Evolutionary conservation across 2,113 vertebrate genomes (phyloP).

Genomic region (Salvelinus sp.): DNA sequence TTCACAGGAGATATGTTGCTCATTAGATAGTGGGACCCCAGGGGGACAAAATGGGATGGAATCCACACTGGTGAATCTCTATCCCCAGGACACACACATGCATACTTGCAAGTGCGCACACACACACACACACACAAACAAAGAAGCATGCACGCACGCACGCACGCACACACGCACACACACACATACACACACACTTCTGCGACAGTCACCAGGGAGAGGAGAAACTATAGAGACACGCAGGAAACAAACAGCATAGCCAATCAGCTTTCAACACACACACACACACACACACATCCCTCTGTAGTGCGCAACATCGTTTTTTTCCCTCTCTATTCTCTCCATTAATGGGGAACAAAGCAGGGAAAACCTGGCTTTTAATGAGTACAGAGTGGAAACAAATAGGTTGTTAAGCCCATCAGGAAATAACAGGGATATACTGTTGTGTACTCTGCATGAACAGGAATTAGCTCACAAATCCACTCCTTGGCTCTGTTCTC

Average conservation of each 20-base stretch:
- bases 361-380: constrained; percentile 17
- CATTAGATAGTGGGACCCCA: constrained; percentile 40
- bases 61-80: constrained; percentile 8
- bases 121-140: neutral
- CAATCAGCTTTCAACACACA: constrained; percentile 21
- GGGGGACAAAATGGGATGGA: constrained; percentile 23
- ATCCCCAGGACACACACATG: too few relatives aligned
- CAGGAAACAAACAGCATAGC: constrained; percentile 56
- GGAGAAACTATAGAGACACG: constrained; percentile 28
- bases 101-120: too few relatives aligned
- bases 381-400: neutral
- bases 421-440: neutral
- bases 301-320: constrained; percentile 27
- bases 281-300: constrained; percentile 7
- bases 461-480: neutral
- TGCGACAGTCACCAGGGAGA: too few relatives aligned
- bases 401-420: too few relatives aligned
- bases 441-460: neutral
- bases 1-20: constrained; percentile 56
- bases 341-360: constrained; percentile 29
- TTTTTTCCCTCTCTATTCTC: constrained; percentile 25
- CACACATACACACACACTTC: too few relatives aligned
- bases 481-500: neutral
- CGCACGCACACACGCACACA: too few relatives aligned
- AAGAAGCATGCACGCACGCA: too few relatives aligned